Conservation (phyloP, 2,888 invertebrate species). For the Chaitophorus viminalis region DNA sequence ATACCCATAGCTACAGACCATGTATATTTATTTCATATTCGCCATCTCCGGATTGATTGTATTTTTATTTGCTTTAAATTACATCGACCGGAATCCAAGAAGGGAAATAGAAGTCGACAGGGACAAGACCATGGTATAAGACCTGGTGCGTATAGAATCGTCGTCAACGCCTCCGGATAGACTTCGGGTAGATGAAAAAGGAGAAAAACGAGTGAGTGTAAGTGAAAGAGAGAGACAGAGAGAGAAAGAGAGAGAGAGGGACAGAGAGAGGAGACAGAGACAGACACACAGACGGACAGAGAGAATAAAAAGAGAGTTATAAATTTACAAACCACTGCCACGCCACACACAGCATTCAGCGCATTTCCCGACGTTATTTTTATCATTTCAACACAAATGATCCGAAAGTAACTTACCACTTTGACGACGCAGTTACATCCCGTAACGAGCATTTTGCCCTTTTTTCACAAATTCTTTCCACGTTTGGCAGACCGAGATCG, state of each 20-base stretch:
- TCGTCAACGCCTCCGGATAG: slow-evolving; percentile 28
- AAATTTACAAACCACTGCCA: slow-evolving; percentile 25
- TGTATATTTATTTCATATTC: slow-evolving; percentile 3
- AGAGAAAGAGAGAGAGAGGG: neutral
- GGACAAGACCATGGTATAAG: neutral
- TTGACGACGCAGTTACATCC: slow-evolving; percentile 1
- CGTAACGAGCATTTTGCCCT: neutral
- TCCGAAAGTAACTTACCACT: slow-evolving; percentile 34
- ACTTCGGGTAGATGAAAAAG: neutral
- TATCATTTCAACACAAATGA: slow-evolving; percentile 39
- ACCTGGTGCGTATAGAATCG: neutral
- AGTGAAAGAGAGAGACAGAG: neutral
- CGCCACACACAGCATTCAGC: neutral
- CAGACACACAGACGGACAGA: neutral
- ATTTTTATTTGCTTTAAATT: slow-evolving; percentile 51
- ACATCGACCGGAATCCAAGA: slow-evolving; percentile 20
- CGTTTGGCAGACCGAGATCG: neutral
- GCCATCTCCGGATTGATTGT: slow-evolving; percentile 44
- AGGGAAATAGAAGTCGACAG: slow-evolving; percentile 9
- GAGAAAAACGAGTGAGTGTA: neutral
- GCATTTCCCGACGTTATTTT: slow-evolving; percentile 25
- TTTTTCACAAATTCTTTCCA: too few species aligned
- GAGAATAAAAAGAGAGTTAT: slow-evolving; percentile 6
- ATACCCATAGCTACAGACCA: too few species aligned
- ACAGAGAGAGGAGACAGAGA: neutral